Evolutionary conservation across 2,797 vertebrate species (phyloP), one percentile per base, ranked within the genome.

Genomic region (Cygnus olor): DNA sequence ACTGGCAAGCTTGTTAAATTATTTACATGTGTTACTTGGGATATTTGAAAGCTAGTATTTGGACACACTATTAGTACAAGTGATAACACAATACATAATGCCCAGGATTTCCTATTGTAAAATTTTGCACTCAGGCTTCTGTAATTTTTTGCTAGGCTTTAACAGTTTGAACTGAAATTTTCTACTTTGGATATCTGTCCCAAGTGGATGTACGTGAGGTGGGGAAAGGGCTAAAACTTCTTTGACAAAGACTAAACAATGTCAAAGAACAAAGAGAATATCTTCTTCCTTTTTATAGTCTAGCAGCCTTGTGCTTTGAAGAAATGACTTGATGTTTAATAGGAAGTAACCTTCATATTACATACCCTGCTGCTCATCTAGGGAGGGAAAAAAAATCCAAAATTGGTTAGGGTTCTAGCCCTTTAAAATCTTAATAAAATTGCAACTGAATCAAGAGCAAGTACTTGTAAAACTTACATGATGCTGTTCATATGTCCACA

Each of bases 21-120:
- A 87, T 96, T 95, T 96, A 89, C 94, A 60, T 69, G 53, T 97
- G 94, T 91, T 94, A 94, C 96, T 96, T 78, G 74, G 85, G 91
- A 88, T 66, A 76, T 84, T 95, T 96, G 89, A 91, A 95, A 96
- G 45, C 51, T 86, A 80, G 70, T 44, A 28, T 90, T 79, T 3
- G 69, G 65, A 69, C 30, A 54, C 38, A 40, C 13, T 58, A 69
- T 89, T 95, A 88, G 72, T 32, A 14, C 66, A 72, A 47, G 63
- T 81, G 73, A 84, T 93, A 94, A 88, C 34, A 86, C 51, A 78
- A 83, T 83, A 57, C 53, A 34, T 65, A 78, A 40, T 81, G 58
- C 42, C 70, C 51, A 47, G 9, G 36, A 65, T 79, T 86, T 90
- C 58, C 86, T 51, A 16, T 2, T 51, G 22, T 63, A 87, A 70